Base-by-base conservation (phyloP, 2,797 vertebrate species). In the Gobio occitaniae region DNA sequence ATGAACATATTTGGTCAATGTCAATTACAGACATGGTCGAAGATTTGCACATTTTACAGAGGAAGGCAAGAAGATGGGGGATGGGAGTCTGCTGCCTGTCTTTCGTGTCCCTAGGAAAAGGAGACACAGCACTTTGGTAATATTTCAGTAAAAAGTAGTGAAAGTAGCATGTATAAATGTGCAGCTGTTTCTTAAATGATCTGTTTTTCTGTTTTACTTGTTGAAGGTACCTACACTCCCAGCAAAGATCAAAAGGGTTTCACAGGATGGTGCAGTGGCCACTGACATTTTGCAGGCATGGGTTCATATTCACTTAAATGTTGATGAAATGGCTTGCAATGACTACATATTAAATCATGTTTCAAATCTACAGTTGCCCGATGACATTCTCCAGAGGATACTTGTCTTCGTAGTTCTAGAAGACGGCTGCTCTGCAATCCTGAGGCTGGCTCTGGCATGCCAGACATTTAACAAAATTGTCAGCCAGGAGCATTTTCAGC, bases 221-320 rank as follows among this genome's bases (percentile, higher is more conserved):
- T 25, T 25, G 25, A 25, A 25, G 25, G 25, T 25, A 25, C 25
- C 25, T 25, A 32, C 47, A 32, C 2, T 52, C 12, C 71, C 25
- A 74, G 15, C 47, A 52, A 52, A 52, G 25, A 17, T 52, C 0
- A 0, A 25, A 71, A 71, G 44, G 44, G 41, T 47, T 71, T 48
- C 69, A 8, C 12, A 71, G 44, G 47, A 74, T 74, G 70, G 6
- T 0, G 7, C n/a, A 8, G 71, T 74, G 47, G 8, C 47, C 25
- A 32, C 48, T 74, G 71, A 50, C 71, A 72, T 72, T 71, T 71
- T 48, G 44, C 21, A 71, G 70, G 70, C 70, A 72, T 3, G 25
- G 25, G 70, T 72, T 38, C 36, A 38, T 38, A 38, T 25, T 25
- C 25, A 25, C 25, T 25, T 25, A 25, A 25, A 25, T 25, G 25